Conservation (phyloP, 2,888 invertebrate genomes). For the Metallyticus violacea region DNA sequence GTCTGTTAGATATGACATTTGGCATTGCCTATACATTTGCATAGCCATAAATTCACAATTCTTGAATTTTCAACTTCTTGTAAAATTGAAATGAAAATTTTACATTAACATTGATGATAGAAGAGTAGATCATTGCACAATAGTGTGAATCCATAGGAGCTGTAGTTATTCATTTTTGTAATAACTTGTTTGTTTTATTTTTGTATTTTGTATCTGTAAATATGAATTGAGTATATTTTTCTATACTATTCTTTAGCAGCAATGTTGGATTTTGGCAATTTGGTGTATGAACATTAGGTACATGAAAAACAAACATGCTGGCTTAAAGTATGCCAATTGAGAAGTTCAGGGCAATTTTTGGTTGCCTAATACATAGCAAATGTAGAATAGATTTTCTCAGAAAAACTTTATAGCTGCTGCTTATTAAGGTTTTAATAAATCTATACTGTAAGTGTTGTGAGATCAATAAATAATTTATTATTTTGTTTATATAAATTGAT, state of each 20-base stretch:
- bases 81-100: too few relatives aligned
- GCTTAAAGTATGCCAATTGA: too few relatives aligned
- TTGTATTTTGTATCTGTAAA: not conserved
- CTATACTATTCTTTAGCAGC: not conserved
- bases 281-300: not conserved
- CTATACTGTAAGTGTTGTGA: too few relatives aligned
- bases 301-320: not conserved
- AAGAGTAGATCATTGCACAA: not conserved
- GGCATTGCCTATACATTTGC: not conserved
- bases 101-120: constrained; percentile 16
- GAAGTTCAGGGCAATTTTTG: too few relatives aligned
- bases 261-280: not conserved
- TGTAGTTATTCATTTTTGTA: not conserved
- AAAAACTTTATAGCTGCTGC: not conserved
- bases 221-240: not conserved
- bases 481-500: too few relatives aligned
- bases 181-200: not conserved
- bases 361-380: not conserved
- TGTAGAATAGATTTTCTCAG: not conserved
- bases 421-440: not conserved
- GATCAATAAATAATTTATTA: too few relatives aligned
- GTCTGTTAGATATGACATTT: not conserved
- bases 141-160: not conserved
- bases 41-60: too few relatives aligned
- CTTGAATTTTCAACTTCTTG: too few relatives aligned